Conservation (phyloP, 2,888 invertebrate genomes). For the Drosophila borborema region DNA sequence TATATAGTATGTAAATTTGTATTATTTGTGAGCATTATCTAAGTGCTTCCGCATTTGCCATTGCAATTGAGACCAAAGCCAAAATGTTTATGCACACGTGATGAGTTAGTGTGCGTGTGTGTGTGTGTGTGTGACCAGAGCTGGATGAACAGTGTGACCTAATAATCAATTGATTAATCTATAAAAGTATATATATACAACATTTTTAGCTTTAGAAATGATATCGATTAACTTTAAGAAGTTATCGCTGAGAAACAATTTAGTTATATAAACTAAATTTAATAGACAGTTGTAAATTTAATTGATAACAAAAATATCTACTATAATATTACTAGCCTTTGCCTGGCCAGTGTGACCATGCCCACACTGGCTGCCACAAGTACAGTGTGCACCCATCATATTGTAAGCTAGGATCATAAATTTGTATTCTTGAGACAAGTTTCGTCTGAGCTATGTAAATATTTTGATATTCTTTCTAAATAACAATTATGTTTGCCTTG, state of each 20-base stretch:
- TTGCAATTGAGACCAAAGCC: constrained; percentile 29
- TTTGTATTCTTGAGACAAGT: not conserved
- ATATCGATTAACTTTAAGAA: no score
- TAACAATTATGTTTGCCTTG: constrained; percentile 12
- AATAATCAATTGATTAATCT: constrained; percentile 1
- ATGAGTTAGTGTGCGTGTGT: constrained; percentile 1
- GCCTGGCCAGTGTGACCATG: not conserved
- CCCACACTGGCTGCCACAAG: not conserved
- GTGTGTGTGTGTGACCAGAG: not conserved
- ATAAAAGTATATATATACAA: no score
- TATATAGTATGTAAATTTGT: constrained; percentile 18
- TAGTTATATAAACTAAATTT: no score
- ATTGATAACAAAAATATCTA: no score
- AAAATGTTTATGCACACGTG: constrained; percentile 13
- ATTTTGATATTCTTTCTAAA: not conserved
- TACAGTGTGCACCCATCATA: not conserved
- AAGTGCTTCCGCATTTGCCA: constrained; percentile 46
- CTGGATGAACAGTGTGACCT: constrained; percentile 12
- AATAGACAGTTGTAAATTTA: no score
- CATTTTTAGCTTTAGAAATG: no score
- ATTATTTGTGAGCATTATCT: constrained; percentile 25
- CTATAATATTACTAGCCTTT: not conserved
- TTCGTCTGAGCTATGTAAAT: not conserved
- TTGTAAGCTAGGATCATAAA: not conserved
- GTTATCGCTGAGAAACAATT: no score